These are phyloP conservation scores for Dicycla oo DNA, from an alignment of 2,888 invertebrate genomes.

Conservation along the genomic window DNA sequence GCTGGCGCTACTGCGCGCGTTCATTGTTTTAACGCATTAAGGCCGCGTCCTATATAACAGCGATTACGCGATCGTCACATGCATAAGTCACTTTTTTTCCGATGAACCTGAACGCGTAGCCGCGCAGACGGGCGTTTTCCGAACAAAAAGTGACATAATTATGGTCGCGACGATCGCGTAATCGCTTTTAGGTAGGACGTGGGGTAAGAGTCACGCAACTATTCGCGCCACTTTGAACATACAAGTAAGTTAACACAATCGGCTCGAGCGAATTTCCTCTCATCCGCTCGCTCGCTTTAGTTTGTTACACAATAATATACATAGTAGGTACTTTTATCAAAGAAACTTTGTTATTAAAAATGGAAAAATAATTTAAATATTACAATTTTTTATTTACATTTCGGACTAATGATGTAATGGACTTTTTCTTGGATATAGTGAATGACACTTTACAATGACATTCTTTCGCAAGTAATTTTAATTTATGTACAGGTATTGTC, in stretches of 20 bases:
- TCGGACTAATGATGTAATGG: constrained; percentile 15
- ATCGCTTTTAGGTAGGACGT: too few species aligned
- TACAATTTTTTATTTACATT: constrained; percentile 54
- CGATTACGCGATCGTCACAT: too few species aligned
- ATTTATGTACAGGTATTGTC: constrained; percentile 57
- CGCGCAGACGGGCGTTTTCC: too few species aligned
- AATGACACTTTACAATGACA: constrained; percentile 15
- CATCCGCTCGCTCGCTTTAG: not conserved
- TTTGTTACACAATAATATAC: constrained; percentile 12
- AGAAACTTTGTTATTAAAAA: constrained; percentile 21
- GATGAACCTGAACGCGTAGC: too few species aligned
- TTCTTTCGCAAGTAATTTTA: constrained; percentile 9
- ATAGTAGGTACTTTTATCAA: constrained; percentile 18
- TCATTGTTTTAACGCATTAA: not conserved
- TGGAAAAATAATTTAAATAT: constrained; percentile 50
- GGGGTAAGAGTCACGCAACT: not conserved
- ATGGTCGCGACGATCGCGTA: too few species aligned
- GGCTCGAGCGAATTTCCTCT: not conserved
- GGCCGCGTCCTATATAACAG: too few species aligned
- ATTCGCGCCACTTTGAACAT: not conserved
- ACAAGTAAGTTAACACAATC: not conserved
- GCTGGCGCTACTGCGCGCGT: not conserved
- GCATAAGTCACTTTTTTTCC: too few species aligned
- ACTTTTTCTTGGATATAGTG: constrained; percentile 22
- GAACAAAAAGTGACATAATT: too few species aligned